Evolutionary conservation across 2,888 invertebrate species (phyloP), one percentile per base, ranked within the genome.

Genomic region (Amorpha juglandis): DNA sequence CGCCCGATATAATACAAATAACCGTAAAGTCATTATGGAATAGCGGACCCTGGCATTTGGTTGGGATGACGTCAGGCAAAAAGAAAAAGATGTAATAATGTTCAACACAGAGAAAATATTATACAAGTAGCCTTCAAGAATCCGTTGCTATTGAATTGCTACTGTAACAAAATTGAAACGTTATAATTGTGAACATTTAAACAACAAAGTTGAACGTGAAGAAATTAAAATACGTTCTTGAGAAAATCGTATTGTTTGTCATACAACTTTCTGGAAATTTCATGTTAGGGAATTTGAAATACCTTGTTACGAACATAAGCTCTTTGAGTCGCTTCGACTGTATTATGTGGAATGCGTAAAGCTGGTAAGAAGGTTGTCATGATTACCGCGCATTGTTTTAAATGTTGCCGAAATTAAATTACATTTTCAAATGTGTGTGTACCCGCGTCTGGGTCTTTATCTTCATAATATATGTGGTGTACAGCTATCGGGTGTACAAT

Each of bases 261-360:
- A 64, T 72, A 69, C 67, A 73, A 70, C 72, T 74, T 66, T 63
- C 62, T 63, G 70, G 45, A 64, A 68, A 72, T 72, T 71, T 67
- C 68, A 27, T 63, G 68, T 63, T 38, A 53, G 38, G 63, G 68
- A 68, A 71, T 72, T 67, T 73, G 70, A 75, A 74, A 73, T 68
- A 71, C 71, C 70, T 74, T 72, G 73, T 76, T 76, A 75, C 67
- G 67, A 69, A 58, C 64, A 69, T 74, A 72, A 73, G 74, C 69
- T 70, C 68, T 67, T 71, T 66, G 67, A 70, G 62, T 71, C 64
- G 55, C 47, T 63, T 27, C 55, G 16, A 64, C 64, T 67, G 73
- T 71, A 74, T 74, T 70, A 69, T 62, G 69, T 51, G 70, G 72
- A 77, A 78, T 75, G 74, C 19, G 38, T 19, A 58, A 27, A 16